Conservation (phyloP, 2,888 invertebrate species). For the Pterostichus niger region DNA sequence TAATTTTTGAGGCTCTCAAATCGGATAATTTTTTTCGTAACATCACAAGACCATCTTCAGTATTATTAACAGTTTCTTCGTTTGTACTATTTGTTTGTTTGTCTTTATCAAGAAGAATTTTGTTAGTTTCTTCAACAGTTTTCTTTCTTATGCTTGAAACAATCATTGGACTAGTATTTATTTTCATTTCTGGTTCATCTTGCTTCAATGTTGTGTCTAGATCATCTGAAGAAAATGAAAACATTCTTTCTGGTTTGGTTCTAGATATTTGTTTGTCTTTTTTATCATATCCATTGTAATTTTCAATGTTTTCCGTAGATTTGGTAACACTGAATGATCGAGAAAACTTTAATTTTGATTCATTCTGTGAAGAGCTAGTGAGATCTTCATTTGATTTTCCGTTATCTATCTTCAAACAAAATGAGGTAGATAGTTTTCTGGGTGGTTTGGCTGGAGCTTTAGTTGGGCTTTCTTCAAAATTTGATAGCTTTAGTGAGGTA, state of each 20-base stretch:
- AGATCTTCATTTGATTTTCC: neutral
- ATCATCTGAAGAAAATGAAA: neutral
- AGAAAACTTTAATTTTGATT: neutral
- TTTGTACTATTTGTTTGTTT: neutral
- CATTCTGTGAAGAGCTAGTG: neutral
- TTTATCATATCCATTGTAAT: neutral
- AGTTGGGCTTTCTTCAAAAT: neutral
- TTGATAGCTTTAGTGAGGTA: neutral
- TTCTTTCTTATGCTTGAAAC: constrained; percentile 11
- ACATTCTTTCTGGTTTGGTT: neutral
- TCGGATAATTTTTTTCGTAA: constrained; percentile 1
- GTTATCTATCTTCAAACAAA: neutral
- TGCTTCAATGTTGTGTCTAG: neutral
- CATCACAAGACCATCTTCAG: neutral
- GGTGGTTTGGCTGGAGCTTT: neutral
- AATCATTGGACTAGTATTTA: neutral
- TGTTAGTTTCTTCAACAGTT: neutral
- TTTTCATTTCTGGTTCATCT: too few species aligned
- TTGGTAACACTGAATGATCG: neutral
- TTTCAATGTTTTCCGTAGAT: neutral
- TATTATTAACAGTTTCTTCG: neutral
- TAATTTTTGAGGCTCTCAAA: neutral
- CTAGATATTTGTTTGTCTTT: neutral
- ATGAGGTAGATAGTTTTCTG: neutral
- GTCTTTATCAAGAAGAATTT: neutral